Evolutionary conservation across 2,888 invertebrate genomes (phyloP).

Genomic region (Hypolimnas misippus): DNA sequence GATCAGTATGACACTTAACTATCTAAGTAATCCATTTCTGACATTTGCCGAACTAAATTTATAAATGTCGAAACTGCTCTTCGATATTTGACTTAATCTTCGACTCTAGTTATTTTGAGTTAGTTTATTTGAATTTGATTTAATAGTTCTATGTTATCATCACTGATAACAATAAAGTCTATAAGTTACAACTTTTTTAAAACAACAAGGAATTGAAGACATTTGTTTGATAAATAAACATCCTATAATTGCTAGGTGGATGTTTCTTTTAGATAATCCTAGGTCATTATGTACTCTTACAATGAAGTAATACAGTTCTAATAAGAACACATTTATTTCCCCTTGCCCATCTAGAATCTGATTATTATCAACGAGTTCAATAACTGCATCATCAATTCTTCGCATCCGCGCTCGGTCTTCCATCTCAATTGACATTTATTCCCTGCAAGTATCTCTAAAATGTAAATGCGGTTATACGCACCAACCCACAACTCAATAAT

Average conservation of each 20-base stretch:
- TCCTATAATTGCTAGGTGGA: constrained; percentile 21
- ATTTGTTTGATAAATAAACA: constrained; percentile 3
- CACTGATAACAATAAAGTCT: neutral
- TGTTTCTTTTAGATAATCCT: constrained; percentile 15
- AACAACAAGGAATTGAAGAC: neutral
- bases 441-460: constrained; percentile 77
- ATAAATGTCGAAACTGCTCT: constrained; percentile 47
- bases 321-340: constrained; percentile 41
- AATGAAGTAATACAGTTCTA: constrained; percentile 48
- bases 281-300: constrained; percentile 32
- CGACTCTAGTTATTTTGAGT: constrained; percentile 7
- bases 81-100: constrained; percentile 30
- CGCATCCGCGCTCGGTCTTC: constrained; percentile 71
- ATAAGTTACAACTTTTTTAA: neutral
- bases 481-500: constrained; percentile 58
- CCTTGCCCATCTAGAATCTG: constrained; percentile 61
- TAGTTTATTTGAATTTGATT: neutral
- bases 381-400: constrained; percentile 76
- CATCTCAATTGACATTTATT: constrained; percentile 83
- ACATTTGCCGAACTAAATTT: constrained; percentile 67
- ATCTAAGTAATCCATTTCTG: constrained; percentile 63
- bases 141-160: neutral
- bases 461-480: constrained; percentile 80
- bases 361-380: constrained; percentile 72
- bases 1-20: constrained; percentile 36